These are phyloP conservation scores for Pluvialis apricaria DNA, from an alignment of 2,113 vertebrate species.

Conservation along the genomic window DNA sequence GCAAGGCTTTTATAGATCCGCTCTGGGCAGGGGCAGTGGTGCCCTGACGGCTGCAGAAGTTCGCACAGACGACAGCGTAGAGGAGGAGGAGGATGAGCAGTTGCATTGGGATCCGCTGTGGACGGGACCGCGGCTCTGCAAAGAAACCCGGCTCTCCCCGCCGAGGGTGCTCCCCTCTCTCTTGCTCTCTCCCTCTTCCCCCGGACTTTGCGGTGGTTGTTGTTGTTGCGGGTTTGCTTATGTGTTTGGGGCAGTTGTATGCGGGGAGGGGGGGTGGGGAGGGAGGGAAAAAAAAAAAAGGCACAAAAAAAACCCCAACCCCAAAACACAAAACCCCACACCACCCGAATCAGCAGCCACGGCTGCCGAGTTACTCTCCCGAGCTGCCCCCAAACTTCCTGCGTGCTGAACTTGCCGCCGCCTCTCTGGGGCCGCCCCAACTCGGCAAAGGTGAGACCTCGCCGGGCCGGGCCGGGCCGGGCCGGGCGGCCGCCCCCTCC, in stretches of 20 bases:
- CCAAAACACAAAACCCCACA: background rate
- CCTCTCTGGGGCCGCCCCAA: background rate
- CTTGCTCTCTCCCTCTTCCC: background rate
- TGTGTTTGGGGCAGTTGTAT: background rate
- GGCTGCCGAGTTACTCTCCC: slow-evolving; percentile 1
- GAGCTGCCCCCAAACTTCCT: slow-evolving; percentile 55
- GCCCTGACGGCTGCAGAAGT: slow-evolving; percentile 73
- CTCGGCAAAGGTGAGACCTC: background rate
- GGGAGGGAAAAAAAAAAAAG: background rate
- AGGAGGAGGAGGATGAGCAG: slow-evolving; percentile 68
- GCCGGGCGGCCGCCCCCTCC: background rate
- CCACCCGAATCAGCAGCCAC: background rate
- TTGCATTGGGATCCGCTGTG: slow-evolving; percentile 72
- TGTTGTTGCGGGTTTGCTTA: background rate
- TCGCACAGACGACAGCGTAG: slow-evolving; percentile 59
- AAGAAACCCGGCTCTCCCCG: background rate
- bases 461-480: background rate
- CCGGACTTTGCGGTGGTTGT: background rate
- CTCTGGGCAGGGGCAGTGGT: slow-evolving; percentile 69
- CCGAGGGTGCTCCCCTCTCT: background rate
- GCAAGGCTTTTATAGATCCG: slow-evolving; percentile 74
- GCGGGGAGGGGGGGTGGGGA: fast-evolving
- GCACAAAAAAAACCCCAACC: background rate
- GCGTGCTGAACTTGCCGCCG: slow-evolving; percentile 30
- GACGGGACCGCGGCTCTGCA: background rate